Percentiles rank a stretch among this genome's conserved stretches.
These are phyloP conservation scores for Anagrus nilaparvatae DNA, from an alignment of 1,140 invertebrate species.

Conservation along the genomic window DNA sequence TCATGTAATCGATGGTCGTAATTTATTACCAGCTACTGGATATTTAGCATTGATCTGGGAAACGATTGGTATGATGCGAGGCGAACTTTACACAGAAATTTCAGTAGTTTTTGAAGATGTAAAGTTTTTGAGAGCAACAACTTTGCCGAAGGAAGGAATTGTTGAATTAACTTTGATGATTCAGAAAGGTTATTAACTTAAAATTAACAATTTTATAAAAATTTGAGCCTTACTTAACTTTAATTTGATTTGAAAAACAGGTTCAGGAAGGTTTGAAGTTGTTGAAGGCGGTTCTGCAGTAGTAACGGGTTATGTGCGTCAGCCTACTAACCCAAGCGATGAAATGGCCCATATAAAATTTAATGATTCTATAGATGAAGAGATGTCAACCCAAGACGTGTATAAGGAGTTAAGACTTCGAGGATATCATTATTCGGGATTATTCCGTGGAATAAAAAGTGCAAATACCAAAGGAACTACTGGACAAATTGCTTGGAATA, in stretches of 20 bases:
- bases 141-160: slow-evolving; percentile 57
- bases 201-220: too few species aligned
- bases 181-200: slow-evolving; percentile 63
- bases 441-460: slow-evolving; percentile 57
- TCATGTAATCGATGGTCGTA: slow-evolving; percentile 80
- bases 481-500: slow-evolving; percentile 55
- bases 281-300: slow-evolving; percentile 65
- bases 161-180: slow-evolving; percentile 72
- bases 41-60: slow-evolving; percentile 82
- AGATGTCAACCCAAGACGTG: slow-evolving; percentile 60
- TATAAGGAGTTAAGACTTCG: slow-evolving; percentile 86
- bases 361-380: slow-evolving; percentile 21
- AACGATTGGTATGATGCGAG: slow-evolving; percentile 68
- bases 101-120: slow-evolving; percentile 82
- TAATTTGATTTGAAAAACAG: slow-evolving; percentile 16
- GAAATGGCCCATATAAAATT: too few species aligned
- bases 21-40: slow-evolving; percentile 82
- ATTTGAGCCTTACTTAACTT: neutral
- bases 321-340: slow-evolving; percentile 36
- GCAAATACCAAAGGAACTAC: slow-evolving; percentile 38
- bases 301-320: slow-evolving; percentile 63
- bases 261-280: slow-evolving; percentile 43
- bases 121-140: slow-evolving; percentile 72
- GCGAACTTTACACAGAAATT: slow-evolving; percentile 58
- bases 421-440: slow-evolving; percentile 82